A percentile compares a stretch with the other conserved stretches of the same genome.
phyloP scores from a whole-genome alignment of 2,888 invertebrate species.

The Strigamia crassipes region DNA sequence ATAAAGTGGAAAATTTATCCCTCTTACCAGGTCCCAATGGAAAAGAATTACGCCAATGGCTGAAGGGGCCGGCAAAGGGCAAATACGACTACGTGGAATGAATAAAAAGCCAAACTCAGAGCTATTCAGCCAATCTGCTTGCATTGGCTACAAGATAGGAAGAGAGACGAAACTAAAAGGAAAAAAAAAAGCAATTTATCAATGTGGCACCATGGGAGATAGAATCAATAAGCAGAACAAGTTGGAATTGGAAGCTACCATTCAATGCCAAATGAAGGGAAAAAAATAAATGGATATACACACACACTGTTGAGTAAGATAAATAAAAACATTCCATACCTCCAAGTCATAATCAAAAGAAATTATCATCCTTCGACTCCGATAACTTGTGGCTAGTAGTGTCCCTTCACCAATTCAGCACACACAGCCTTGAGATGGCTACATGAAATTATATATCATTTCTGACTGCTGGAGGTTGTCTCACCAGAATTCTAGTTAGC shows the following conservation, averaged over 20 bases:
- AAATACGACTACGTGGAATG: conserved; percentile 13
- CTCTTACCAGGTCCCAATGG: conserved; percentile 4
- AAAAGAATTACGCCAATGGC: conserved; percentile 26
- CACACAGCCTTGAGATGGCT: not conserved
- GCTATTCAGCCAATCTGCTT: conserved; percentile 21
- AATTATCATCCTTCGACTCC: not conserved
- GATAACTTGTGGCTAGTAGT: not conserved
- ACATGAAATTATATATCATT: not conserved
- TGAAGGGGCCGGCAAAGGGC: conserved; percentile 22
- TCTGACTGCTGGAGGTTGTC: not conserved
- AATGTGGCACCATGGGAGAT: conserved; percentile 22
- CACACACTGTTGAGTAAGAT: not conserved
- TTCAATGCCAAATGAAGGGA: conserved; percentile 1
- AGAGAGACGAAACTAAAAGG: not conserved
- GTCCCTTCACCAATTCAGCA: not conserved
- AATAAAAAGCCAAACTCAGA: conserved; percentile 19
- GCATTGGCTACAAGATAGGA: conserved; percentile 24
- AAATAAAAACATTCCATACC: not conserved
- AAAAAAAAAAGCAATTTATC: conserved; percentile 14
- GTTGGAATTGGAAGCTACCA: not conserved
- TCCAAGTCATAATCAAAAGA: not conserved
- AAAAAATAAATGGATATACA: conserved; percentile 22
- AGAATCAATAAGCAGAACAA: conserved; percentile 30
- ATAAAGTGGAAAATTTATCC: conserved; percentile 19
- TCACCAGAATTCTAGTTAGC: conserved; percentile 18